Base-by-base conservation (phyloP, 2,888 invertebrate species). In the Plebejus anna region DNA sequence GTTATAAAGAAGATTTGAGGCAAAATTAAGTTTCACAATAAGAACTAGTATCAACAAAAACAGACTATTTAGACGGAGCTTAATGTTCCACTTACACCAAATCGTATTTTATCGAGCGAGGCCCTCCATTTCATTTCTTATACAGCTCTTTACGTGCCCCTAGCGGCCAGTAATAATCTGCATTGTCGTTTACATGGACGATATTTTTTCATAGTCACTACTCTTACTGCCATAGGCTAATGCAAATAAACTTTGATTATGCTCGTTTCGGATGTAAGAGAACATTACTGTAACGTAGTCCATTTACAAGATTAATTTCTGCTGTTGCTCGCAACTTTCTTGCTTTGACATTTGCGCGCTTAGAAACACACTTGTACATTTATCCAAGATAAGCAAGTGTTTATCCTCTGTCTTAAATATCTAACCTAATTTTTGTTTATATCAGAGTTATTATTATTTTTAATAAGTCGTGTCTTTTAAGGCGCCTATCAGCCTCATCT, bases 81-180 rank as follows among this genome's bases (percentile, higher is more conserved):
- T 78, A 80, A 78, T 80, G 79, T 78, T 80, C 78, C 79, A 78
- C 80, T 78, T 80, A 81, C 79, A 79, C 81, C 79, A 81, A 81
- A 82, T 84, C 82, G 80, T 84, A 84, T 85, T 83, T 85, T 83
- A 82, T 79, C 78, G 79, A 82, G 82, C 82, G 83, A 83, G 84
- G 82, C 81, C 82, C 80, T 81, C 82, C 82, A 85, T 84, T 84
- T 86, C 85, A 83, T 86, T 87, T 86, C 87, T 88, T 87, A 82
- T 86, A 83, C 83, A 83, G 85, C 87, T 86, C 87, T 88, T 87
- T 87, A 88, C 86, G 85, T 82, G 87, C 89, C 89, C 88, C 90
- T 84, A 80, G 79, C 82, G 89, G 86, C 84, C 85, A 87, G 86
- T 90, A 88, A 89, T 90, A 90, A 89, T 90, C 88, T 90, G 88